Evolutionary conservation across 1,140 invertebrate genomes (phyloP).

Genomic region (Psix sp.): DNA sequence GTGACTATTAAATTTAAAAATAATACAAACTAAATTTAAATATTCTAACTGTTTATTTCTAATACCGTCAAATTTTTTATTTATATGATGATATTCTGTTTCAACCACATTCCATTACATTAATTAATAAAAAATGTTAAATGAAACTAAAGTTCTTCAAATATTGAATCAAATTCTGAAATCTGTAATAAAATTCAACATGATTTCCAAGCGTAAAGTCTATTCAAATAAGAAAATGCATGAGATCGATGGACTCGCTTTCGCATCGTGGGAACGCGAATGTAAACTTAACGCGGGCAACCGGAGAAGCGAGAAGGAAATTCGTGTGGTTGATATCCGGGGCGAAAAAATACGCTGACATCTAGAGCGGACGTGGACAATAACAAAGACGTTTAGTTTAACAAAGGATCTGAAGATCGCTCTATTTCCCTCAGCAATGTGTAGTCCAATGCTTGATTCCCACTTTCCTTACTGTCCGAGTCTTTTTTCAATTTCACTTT

Average conservation of each 20-base stretch:
- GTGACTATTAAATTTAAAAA: too few species aligned
- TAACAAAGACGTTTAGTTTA: constrained; percentile 61
- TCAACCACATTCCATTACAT: too few species aligned
- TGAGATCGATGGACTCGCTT: constrained; percentile 44
- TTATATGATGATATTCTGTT: too few species aligned
- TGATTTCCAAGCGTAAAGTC: constrained; percentile 10
- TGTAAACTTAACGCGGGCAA: constrained; percentile 24
- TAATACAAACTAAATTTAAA: too few species aligned
- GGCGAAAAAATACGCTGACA: constrained; percentile 57
- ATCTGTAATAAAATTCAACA: constrained; percentile 25
- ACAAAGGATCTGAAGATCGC: constrained; percentile 65
- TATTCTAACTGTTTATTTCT: too few species aligned
- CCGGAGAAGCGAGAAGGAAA: constrained; percentile 60
- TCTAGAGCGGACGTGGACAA: constrained; percentile 57
- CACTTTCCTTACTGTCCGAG: constrained; percentile 44
- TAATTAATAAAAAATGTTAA: too few species aligned
- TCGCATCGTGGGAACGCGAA: constrained; percentile 52
- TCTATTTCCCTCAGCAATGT: constrained; percentile 59
- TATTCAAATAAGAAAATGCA: constrained; percentile 48
- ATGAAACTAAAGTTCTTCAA: too few species aligned
- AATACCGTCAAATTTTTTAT: too few species aligned
- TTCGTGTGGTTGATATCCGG: constrained; percentile 63
- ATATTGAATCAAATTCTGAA: too few species aligned
- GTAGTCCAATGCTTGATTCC: constrained; percentile 43
- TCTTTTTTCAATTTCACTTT: constrained; percentile 27